Evolutionary conservation across 1,140 invertebrate species (phyloP), one percentile per base, ranked within the genome.

Genomic region (Lasioglossum baleicum): DNA sequence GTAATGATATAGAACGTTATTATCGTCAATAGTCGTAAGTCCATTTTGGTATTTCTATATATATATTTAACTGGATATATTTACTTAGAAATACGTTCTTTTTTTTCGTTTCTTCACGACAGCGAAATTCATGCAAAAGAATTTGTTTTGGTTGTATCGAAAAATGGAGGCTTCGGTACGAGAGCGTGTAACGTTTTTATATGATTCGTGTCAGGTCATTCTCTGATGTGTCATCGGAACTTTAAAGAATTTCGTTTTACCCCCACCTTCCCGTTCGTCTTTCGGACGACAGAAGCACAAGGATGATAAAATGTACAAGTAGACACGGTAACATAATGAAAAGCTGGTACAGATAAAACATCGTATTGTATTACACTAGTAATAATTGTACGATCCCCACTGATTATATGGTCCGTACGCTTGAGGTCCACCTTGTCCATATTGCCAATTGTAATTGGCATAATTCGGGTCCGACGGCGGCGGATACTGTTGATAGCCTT

Each of bases 371-470:
- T 66, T 82, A 8, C 15, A 61, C 89, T 92, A 94, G 77, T 94
- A 94, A 60, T 94, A 94, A 80, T 94, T 94, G 74, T 94, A 94
- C 20, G 93, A 93, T 66, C 95, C 94, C 95, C 95, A 96, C 75
- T 96, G 95, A 85, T 95, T 95, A 81, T 95, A 95, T 35, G 94
- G 93, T n/a, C 94, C 93, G 69, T 95, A 95, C 17, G 92, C 90
- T 63, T 93, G 92, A 5, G 92, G 92, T 61, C 94, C 93, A 51
- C 94, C 92, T 83, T 95, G 95, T 6, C 94, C 94, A 75, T 95
- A 95, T 71, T 95, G 94, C 95, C 95, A 96, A 84, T 95, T 95
- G 80, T 96, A 96, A 80, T 94, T 93, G 0, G 91, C 91, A 71
- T 94, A 94, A 69, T 94, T 94, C 0, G 93, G 93, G 87, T 94